Evolutionary conservation across 2,888 invertebrate genomes (phyloP), one percentile per base, ranked within the genome.

Genomic region (Meandrusa payeni): DNA sequence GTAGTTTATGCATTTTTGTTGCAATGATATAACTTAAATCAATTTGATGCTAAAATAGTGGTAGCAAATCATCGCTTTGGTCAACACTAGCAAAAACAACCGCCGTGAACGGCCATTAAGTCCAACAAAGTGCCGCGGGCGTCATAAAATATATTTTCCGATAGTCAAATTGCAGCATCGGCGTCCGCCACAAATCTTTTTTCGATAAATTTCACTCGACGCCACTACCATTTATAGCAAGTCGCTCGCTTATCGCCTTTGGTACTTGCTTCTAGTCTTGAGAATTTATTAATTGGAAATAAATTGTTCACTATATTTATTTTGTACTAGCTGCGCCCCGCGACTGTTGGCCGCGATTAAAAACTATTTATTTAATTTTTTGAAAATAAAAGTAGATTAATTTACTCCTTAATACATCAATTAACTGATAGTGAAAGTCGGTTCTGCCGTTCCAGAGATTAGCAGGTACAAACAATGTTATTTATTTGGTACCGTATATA

Each of bases 91-190:
- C 41, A 26, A 42, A 59, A 63, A 70, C 70, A 70, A 66, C 55
- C 54, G 47, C 53, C 55, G 48, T 59, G 64, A 65, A 64, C 64
- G 62, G 49, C 69, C 64, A 70, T 76, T 78, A 77, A 77, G 62
- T 60, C 60, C 65, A 68, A 74, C 75, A 75, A 75, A 80, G 70
- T 74, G 66, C 73, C 60, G 54, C 64, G 68, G 69, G 75, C 68
- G 72, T 77, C 77, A 79, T 80, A 80, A 80, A 80, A 83, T 81
- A 79, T 82, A 79, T 81, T 80, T 82, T 69, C 75, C 77, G 76
- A 80, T 80, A 83, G 76, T 74, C 76, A 80, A 83, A 82, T 83
- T 82, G 80, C 80, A 69, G 76, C 72, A 75, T 76, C 72, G 76
- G 74, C 73, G 61, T 57, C 53, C 66, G 60, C 68, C 71, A 78